These are phyloP conservation scores for Antechinus stuartii DNA, from an alignment of 2,113 vertebrate species.

Conservation along the genomic window DNA sequence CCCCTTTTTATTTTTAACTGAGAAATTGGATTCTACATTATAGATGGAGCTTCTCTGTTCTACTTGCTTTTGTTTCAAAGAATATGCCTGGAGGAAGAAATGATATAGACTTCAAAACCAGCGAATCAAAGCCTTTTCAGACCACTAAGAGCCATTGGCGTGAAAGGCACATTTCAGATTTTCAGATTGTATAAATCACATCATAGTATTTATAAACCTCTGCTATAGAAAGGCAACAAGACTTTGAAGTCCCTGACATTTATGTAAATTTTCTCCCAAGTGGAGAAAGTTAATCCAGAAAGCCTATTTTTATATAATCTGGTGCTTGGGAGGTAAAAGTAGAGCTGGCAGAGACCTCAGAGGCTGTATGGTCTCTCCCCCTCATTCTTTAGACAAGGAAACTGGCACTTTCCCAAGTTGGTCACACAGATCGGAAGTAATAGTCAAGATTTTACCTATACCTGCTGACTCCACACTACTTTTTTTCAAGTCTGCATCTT, in stretches of 20 bases:
- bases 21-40: not conserved
- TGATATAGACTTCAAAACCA: not conserved
- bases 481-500: not conserved
- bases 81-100: slow-evolving; percentile 10
- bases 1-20: not conserved
- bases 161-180: not conserved
- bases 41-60: slow-evolving; percentile 7
- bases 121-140: not conserved
- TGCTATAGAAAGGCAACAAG: not conserved
- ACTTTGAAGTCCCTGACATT: not conserved
- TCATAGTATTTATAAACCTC: not conserved
- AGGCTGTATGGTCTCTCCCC: not conserved
- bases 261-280: not conserved
- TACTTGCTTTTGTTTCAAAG: slow-evolving; percentile 33
- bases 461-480: not conserved
- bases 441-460: not conserved
- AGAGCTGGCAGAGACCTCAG: not conserved
- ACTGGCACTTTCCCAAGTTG: not conserved
- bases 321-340: not conserved
- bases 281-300: slow-evolving; percentile 35
- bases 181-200: not conserved
- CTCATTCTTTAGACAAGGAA: not conserved
- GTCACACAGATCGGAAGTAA: not conserved
- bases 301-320: slow-evolving; percentile 9
- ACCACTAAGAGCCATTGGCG: too few species aligned